Conservation (phyloP, 2,797 vertebrate genomes). For the Eupleurogrammus muticus region DNA sequence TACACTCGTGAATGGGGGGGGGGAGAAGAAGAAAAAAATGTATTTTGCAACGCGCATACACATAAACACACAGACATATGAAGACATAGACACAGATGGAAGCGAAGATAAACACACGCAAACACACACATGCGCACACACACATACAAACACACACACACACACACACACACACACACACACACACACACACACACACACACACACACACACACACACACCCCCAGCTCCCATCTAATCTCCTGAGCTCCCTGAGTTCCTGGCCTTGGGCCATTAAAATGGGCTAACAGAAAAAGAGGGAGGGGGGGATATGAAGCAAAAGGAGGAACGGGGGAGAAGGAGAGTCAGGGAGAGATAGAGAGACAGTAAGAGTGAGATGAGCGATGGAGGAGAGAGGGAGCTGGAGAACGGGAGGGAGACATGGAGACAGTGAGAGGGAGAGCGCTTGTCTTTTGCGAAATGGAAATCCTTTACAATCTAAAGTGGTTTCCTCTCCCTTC, state of each 20-base stretch:
- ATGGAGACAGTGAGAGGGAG: slow-evolving; percentile 65
- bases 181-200: slow-evolving; percentile 25
- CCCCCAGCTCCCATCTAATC: slow-evolving; percentile 66
- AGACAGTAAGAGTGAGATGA: slow-evolving; percentile 33
- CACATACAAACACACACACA: slow-evolving; percentile 33
- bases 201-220: slow-evolving; percentile 37
- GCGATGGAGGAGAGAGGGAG: slow-evolving; percentile 21
- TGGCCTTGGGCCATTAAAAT: slow-evolving; percentile 76
- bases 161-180: slow-evolving; percentile 34
- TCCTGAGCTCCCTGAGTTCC: slow-evolving; percentile 71
- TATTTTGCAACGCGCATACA: slow-evolving; percentile 30
- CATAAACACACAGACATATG: slow-evolving; percentile 14
- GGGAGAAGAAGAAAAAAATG: slow-evolving; percentile 30
- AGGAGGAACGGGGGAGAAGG: slow-evolving; percentile 21
- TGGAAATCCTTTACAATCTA: slow-evolving; percentile 88
- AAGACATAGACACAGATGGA: slow-evolving; percentile 36
- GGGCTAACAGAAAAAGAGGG: slow-evolving; percentile 61
- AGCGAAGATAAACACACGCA: slow-evolving; percentile 39
- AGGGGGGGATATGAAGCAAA: slow-evolving; percentile 36
- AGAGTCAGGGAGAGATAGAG: slow-evolving; percentile 1
- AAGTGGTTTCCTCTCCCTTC: slow-evolving; percentile 88
- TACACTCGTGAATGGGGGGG: slow-evolving; percentile 45
- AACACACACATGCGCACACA: too few species aligned
- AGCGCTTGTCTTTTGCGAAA: slow-evolving; percentile 89
- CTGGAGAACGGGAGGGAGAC: slow-evolving; percentile 44